Evolutionary conservation across 2,888 invertebrate species (phyloP), one percentile per base, ranked within the genome.

Genomic region (Campoplex nolae): DNA sequence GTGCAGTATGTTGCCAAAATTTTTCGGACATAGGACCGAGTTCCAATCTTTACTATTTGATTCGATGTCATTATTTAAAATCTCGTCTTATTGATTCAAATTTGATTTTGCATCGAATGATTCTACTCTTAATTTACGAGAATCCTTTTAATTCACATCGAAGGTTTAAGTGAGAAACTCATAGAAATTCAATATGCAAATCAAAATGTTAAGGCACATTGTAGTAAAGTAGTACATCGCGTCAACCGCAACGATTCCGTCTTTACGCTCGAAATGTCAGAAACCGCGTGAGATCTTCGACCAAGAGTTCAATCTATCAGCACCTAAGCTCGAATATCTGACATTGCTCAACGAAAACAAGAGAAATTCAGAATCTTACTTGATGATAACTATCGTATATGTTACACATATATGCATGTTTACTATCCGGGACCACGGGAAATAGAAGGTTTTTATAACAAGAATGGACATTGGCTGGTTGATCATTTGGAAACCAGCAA

Each of bases 401-500:
- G 51, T 16, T 3, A 51, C 71, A 71, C 51, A 16, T 32, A 8
- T 6, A 32, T 8, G 28, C 16, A 16, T 28, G 32, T 62, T 62
- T 71, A 51, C 71, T 32, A 51, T 51, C 16, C 45, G 4, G n/a
- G 32, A n/a, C 51, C 13, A 32, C 9, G 51, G 48, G 8, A 6
- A 51, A 51, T 51, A 32, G 32, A 18, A 18, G 9, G 32, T 0
- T 71, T 28, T 35, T 35, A 18, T 16, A 48, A 38, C 16, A 62
- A 32, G 42, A 28, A 62, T 48, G 18, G 58, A 58, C 42, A 23
- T 13, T 13, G 38, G 35, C 23, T 56, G 54, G 28, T 58, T 38
- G 51, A 68, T 51, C 48, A 32, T 32, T 45, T 35, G 77, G n/a
- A 54, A 35, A 45, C n/a, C 67, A 48, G 38, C 67, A 38, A 78